A percentile compares a stretch with the other conserved stretches of the same genome.
These are phyloP conservation scores for Adelges cooleyi DNA, from an alignment of 1,140 invertebrate genomes.

Conservation along the genomic window DNA sequence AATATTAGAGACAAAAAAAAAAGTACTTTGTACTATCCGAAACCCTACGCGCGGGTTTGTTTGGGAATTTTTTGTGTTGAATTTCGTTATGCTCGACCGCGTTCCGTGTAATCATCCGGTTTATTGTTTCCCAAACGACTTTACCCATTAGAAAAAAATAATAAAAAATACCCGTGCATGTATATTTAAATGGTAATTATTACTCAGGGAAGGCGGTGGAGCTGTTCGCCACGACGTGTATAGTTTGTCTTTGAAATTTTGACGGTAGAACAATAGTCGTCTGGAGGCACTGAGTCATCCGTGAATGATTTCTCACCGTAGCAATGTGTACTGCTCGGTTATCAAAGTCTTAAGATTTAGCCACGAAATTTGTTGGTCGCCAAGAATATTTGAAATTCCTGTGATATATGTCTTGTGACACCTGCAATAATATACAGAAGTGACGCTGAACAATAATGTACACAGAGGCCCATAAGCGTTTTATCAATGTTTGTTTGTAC, in stretches of 20 bases:
- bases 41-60: too few relatives aligned
- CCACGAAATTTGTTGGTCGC: too few relatives aligned
- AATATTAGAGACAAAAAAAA: too few relatives aligned
- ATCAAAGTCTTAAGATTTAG: too few relatives aligned
- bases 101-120: slow-evolving; percentile 12
- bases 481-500: too few relatives aligned
- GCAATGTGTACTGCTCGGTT: too few relatives aligned
- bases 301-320: neutral
- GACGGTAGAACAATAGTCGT: slow-evolving; percentile 1
- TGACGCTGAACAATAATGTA: too few relatives aligned
- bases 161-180: neutral
- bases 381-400: too few relatives aligned
- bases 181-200: slow-evolving; percentile 22
- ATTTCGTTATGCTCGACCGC: slow-evolving; percentile 20
- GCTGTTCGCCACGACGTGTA: neutral
- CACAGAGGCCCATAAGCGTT: too few relatives aligned
- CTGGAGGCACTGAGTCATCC: neutral
- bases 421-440: too few relatives aligned
- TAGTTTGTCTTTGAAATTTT: slow-evolving; percentile 21
- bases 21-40: too few relatives aligned
- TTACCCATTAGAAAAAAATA: neutral
- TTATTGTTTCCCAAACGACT: slow-evolving; percentile 6
- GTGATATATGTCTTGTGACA: too few relatives aligned
- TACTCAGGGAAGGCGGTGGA: neutral
- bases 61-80: neutral